Evolutionary conservation across 2,797 vertebrate genomes (phyloP).

Genomic region (Monodelphis domestica): DNA sequence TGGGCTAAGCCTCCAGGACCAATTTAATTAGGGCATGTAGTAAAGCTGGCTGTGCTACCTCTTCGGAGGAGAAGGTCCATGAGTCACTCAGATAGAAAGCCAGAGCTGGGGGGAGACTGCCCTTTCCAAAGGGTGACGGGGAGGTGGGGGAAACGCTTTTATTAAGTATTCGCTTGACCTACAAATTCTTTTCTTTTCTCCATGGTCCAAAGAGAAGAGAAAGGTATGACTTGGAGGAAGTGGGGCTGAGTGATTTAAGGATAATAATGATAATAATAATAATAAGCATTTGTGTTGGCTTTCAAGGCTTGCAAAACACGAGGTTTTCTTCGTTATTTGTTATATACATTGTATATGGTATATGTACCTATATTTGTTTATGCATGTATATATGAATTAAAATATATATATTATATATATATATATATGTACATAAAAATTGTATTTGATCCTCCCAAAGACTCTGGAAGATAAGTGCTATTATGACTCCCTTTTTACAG

Average conservation of each 20-base stretch:
- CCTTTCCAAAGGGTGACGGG: background rate
- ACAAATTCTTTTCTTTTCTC: background rate
- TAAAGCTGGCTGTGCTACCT: constrained; percentile 67
- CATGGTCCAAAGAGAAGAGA: background rate
- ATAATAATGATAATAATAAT: no score
- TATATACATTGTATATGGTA: no score
- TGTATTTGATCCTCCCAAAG: background rate
- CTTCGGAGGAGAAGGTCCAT: constrained; percentile 74
- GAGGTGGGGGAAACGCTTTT: background rate
- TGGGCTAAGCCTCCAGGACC: constrained; percentile 72
- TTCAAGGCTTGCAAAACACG: background rate
- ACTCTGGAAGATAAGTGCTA: background rate
- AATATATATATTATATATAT: no score
- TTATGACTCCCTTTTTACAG: background rate
- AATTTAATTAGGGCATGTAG: constrained; percentile 81
- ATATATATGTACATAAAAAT: no score
- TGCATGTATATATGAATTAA: no score
- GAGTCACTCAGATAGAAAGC: constrained; percentile 80
- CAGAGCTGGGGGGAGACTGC: constrained; percentile 65
- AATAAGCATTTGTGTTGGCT: background rate
- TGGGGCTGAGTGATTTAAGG: background rate
- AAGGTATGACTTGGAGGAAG: background rate
- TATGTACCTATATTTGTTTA: no score
- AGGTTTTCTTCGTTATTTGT: no score
- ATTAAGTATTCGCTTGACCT: background rate